Conservation (phyloP, 2,888 invertebrate genomes). For the Perizoma affinitatum region DNA sequence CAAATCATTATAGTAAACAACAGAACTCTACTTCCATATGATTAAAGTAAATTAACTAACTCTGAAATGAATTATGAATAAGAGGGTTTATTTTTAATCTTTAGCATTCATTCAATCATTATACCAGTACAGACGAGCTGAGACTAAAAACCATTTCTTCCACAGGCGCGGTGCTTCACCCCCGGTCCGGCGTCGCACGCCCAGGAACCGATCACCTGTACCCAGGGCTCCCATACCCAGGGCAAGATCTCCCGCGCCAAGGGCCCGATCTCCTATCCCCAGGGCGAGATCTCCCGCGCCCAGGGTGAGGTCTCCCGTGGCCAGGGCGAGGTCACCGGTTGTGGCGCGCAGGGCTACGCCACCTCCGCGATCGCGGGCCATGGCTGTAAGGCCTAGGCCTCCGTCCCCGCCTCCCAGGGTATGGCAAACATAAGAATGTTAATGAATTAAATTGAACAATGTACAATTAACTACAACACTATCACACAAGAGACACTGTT, state of each 20-base stretch:
- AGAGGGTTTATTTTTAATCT: too few relatives aligned
- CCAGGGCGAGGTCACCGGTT: conserved; percentile 8
- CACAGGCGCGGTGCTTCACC: conserved; percentile 47
- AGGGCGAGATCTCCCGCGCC: conserved; percentile 9
- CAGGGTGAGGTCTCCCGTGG: conserved; percentile 3
- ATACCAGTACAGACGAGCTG: too few relatives aligned
- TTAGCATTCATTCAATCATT: too few relatives aligned
- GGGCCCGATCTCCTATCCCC: conserved; percentile 7
- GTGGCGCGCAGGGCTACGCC: conserved; percentile 24
- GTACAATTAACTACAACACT: too few relatives aligned
- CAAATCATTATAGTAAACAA: too few relatives aligned
- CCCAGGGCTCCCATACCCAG: conserved; percentile 8
- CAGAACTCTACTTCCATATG: too few relatives aligned
- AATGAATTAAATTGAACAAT: too few relatives aligned
- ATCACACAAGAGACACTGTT: too few relatives aligned
- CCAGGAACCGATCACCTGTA: conserved; percentile 29
- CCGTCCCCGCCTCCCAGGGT: conserved; percentile 66
- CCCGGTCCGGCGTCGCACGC: conserved; percentile 37
- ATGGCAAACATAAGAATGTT: not conserved
- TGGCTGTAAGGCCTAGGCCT: conserved; percentile 55
- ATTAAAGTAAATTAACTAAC: too few relatives aligned
- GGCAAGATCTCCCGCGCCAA: conserved; percentile 10
- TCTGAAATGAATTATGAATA: too few relatives aligned
- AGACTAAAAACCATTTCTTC: not conserved
- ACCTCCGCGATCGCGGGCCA: conserved; percentile 41